Conservation (phyloP, 2,113 vertebrate genomes). For the Stictonetta naevosa region DNA sequence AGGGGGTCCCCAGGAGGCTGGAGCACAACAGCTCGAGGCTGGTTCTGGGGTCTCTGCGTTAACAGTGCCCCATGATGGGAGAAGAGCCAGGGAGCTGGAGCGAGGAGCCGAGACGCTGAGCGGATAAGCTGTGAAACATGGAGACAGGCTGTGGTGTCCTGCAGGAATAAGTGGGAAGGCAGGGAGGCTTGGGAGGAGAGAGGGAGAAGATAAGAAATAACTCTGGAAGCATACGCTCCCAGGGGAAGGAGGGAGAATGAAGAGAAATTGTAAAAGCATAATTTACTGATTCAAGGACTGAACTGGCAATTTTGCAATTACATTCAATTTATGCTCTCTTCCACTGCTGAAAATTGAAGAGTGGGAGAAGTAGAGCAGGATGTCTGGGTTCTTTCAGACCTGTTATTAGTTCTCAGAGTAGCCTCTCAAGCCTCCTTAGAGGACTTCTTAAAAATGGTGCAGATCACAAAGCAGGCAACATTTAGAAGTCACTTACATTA, state of each 20-base stretch:
- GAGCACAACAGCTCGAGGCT: background rate
- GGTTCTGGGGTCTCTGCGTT: fast-evolving
- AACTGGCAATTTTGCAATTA: conserved; percentile 55
- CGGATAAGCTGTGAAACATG: background rate
- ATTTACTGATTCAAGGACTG: conserved; percentile 17
- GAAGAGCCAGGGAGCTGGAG: background rate
- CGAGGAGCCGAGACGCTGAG: background rate
- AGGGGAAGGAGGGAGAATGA: background rate
- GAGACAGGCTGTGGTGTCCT: background rate
- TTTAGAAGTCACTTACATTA: background rate
- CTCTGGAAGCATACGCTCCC: background rate
- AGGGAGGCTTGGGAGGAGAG: background rate
- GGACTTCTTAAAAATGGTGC: background rate
- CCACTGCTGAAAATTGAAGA: conserved; percentile 26
- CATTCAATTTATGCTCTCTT: conserved; percentile 44
- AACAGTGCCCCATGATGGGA: background rate
- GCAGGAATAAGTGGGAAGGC: background rate
- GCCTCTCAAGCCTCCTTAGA: background rate
- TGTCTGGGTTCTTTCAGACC: conserved; percentile 46
- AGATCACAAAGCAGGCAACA: background rate
- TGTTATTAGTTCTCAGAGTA: conserved; percentile 50
- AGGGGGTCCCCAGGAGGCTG: background rate
- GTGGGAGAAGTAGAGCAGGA: conserved; percentile 4
- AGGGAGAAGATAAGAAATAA: background rate
- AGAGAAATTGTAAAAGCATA: background rate